Percentiles rank a stretch among this genome's conserved stretches.
Evolutionary conservation across 2,888 invertebrate species (phyloP).

Genomic region (Trichopria drosophilae): DNA sequence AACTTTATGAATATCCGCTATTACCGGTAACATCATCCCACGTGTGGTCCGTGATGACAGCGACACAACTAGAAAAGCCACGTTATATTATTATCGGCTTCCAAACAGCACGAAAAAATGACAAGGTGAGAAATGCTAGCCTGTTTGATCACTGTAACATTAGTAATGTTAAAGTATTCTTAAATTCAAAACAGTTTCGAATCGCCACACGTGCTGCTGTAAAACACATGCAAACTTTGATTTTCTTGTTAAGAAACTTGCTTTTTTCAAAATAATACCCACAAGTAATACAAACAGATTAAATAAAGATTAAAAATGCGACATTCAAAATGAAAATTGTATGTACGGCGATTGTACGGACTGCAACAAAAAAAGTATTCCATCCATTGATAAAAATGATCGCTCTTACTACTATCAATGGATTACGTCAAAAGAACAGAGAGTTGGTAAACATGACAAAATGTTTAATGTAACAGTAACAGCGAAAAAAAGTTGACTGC

Average conservation of each 20-base stretch:
- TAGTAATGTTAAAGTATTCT: too few relatives aligned
- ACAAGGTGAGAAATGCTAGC: too few relatives aligned
- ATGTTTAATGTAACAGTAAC: conserved; percentile 16
- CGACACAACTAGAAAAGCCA: too few relatives aligned
- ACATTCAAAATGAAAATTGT: background rate
- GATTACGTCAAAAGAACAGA: conserved; percentile 10
- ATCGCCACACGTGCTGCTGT: conserved; percentile 9
- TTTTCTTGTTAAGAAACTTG: conserved; percentile 4
- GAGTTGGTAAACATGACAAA: conserved; percentile 14
- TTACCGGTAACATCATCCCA: too few relatives aligned
- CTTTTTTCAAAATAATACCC: conserved; percentile 4
- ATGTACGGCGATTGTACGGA: conserved; percentile 6
- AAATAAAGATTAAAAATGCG: conserved; percentile 3
- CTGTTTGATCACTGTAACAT: too few relatives aligned
- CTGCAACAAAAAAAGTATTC: conserved; percentile 7
- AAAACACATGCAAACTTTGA: conserved; percentile 15
- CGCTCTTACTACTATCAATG: conserved; percentile 10
- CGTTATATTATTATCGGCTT: too few relatives aligned
- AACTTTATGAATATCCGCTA: too few relatives aligned
- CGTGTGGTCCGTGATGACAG: too few relatives aligned
- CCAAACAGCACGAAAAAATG: too few relatives aligned
- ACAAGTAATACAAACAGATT: conserved; percentile 7
- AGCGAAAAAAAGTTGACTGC: conserved; percentile 7
- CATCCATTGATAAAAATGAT: conserved; percentile 4
- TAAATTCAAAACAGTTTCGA: conserved; percentile 6